Base-by-base conservation (phyloP, 2,797 vertebrate species). In the Mus spretus region DNA sequence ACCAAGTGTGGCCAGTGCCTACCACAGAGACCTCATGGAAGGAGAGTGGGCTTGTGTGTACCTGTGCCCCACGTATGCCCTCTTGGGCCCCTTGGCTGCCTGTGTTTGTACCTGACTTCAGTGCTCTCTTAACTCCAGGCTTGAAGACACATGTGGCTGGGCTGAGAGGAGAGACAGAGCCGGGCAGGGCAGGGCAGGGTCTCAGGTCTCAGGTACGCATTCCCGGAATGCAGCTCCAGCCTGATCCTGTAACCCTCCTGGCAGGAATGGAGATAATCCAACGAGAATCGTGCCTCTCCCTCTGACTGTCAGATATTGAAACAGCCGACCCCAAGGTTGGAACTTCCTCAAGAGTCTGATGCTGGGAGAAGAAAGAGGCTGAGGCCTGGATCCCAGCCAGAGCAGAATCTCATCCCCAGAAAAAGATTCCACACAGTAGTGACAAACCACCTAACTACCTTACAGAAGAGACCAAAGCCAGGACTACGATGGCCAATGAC, bases 401-500 rank as follows among this genome's bases (percentile, higher is more conserved):
- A 47, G 82, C 17, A 50, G 28, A 17, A 85, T 31, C 28, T 65
- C 44, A 3, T 67, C 28, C 28, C 17, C 28, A 34, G 44, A 15
- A 70, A 24, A 67, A 15, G 13, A 70, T 53, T 70, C 24, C 84
- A n/a, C 63, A 53, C 65, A 5, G 11, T 13, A n/a, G 6, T 53
- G 24, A 15, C 63, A 37, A 24, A 50, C 63, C 4, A 8, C 55
- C 22, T 87, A 28, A 53, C 13, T 10, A 10, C 65, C 14, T 72
- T 28, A 9, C 50, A 55, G 13, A 50, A 53, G 84, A 6, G 47
- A 37, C 34, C 1, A 47, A 15, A 26, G 47, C 24, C 31, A 72
- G 24, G 34, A 4, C 12, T 3, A 37, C 0, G 1, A 11, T 53
- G 65, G 47, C 24, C 84, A 53, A 0, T 5, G 44, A 26, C 44